A percentile compares a stretch with the other conserved stretches of the same genome.
Conservation (phyloP, 2,113 vertebrate species). For the Cyprinodon tularosa region DNA sequence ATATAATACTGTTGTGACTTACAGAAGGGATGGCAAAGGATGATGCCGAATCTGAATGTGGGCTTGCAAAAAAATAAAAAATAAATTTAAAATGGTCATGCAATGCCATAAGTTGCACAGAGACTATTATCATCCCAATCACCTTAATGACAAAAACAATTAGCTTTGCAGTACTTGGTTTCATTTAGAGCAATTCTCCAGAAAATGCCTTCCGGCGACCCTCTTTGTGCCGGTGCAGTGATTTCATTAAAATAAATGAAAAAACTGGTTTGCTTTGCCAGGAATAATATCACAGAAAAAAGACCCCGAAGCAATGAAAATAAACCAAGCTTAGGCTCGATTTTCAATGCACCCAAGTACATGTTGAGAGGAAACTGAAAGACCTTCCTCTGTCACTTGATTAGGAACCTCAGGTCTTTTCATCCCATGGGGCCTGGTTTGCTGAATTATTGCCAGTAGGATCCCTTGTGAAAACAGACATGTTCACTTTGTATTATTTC, state of each 20-base stretch:
- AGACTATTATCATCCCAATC: background rate
- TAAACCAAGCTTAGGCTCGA: conserved; percentile 5
- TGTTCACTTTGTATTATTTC: background rate
- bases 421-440: background rate
- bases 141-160: conserved; percentile 8
- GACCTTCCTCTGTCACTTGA: background rate
- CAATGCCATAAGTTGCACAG: conserved; percentile 10
- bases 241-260: conserved; percentile 45
- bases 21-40: background rate
- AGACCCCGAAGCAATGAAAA: conserved; percentile 35
- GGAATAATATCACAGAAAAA: conserved; percentile 27
- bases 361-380: background rate
- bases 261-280: background rate
- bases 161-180: background rate
- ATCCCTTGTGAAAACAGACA: background rate
- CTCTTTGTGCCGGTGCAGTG: background rate
- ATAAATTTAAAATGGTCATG: conserved; percentile 15
- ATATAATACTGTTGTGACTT: background rate
- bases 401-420: background rate
- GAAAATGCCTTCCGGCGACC: background rate
- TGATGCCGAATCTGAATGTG: conserved; percentile 5
- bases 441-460: background rate
- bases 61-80: conserved; percentile 16
- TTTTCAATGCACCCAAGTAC: background rate
- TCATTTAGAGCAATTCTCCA: background rate